phyloP scores from a whole-genome alignment of 2,888 invertebrate genomes.

The Adelognathus sp. region DNA sequence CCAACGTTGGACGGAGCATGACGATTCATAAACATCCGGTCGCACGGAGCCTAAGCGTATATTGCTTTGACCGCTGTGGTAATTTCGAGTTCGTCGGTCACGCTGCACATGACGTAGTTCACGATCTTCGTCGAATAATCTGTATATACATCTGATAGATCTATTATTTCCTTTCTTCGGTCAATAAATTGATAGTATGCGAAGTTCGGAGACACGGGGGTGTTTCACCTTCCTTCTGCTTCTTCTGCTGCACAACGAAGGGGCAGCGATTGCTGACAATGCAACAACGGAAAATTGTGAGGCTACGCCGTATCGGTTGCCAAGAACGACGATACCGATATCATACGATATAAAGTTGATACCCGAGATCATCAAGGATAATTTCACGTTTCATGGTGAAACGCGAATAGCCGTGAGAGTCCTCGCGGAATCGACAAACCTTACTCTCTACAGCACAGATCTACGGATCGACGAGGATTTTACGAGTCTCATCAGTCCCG shows the following conservation, averaged over 20 bases:
- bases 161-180: not conserved
- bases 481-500: slow-evolving; percentile 60
- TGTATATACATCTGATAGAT: not conserved
- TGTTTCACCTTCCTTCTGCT: slow-evolving; percentile 39
- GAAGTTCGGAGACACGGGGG: slow-evolving; percentile 18
- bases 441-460: slow-evolving; percentile 80
- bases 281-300: slow-evolving; percentile 14
- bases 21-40: slow-evolving; percentile 15
- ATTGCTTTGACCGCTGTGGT: slow-evolving; percentile 30
- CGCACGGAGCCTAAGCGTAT: not conserved
- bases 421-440: slow-evolving; percentile 72
- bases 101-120: too few relatives aligned
- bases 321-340: slow-evolving; percentile 81
- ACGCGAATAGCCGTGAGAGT: slow-evolving; percentile 48
- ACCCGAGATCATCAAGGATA: slow-evolving; percentile 81
- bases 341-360: slow-evolving; percentile 82
- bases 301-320: slow-evolving; percentile 81
- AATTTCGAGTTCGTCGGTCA: slow-evolving; percentile 16
- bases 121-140: not conserved
- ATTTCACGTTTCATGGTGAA: slow-evolving; percentile 64
- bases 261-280: slow-evolving; percentile 16
- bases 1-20: not conserved
- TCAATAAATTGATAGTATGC: slow-evolving; percentile 28
- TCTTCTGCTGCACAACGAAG: slow-evolving; percentile 30
- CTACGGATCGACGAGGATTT: slow-evolving; percentile 74